These are phyloP conservation scores for Melolontha melolontha DNA, from an alignment of 2,888 invertebrate genomes.

Conservation along the genomic window DNA sequence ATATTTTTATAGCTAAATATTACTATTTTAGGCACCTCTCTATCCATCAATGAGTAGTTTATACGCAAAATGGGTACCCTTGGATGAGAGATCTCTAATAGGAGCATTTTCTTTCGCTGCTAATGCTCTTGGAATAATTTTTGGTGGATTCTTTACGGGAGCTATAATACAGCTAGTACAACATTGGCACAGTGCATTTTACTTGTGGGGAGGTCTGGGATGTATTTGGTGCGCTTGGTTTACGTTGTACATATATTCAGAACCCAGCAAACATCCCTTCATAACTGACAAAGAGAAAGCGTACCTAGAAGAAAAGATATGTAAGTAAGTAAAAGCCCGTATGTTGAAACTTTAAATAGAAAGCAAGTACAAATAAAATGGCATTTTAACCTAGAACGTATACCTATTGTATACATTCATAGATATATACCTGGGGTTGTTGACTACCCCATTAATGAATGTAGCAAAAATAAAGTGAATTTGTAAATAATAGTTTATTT, in stretches of 20 bases:
- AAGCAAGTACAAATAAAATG: no score
- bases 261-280: slow-evolving; percentile 68
- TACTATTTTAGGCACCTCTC: no score
- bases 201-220: slow-evolving; percentile 69
- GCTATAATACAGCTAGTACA: slow-evolving; percentile 64
- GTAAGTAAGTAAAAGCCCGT: slow-evolving; percentile 7
- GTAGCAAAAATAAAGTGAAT: no score
- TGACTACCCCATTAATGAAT: no score
- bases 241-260: slow-evolving; percentile 67
- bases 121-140: slow-evolving; percentile 2
- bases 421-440: no score
- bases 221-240: slow-evolving; percentile 67
- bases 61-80: slow-evolving; percentile 54
- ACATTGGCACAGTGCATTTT: slow-evolving; percentile 71
- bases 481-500: no score
- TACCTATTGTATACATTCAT: no score
- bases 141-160: slow-evolving; percentile 57
- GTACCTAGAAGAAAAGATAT: slow-evolving; percentile 60
- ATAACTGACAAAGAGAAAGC: slow-evolving; percentile 68
- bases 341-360: not conserved
- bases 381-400: no score
- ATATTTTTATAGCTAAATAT: no score
- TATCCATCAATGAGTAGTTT: no score
- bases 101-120: slow-evolving; percentile 84
- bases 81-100: slow-evolving; percentile 84